A percentile compares a stretch with the other conserved stretches of the same genome.
Conservation (phyloP, 2,797 vertebrate genomes). For the Salarias fasciatus region DNA sequence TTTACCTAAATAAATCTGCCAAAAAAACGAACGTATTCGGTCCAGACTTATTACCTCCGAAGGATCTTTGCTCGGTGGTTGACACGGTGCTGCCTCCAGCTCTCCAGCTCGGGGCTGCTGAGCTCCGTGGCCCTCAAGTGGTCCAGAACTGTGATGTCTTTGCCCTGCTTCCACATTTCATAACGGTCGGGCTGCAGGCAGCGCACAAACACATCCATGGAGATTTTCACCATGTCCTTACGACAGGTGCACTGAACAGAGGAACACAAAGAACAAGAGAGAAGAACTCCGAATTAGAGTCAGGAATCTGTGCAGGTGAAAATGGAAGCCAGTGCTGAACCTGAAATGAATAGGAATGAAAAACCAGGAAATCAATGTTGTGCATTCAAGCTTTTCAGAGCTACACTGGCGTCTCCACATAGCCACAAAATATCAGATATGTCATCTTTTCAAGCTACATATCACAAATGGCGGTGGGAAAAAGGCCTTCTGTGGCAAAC, state of each 20-base stretch:
- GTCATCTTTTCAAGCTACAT: neutral
- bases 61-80: slow-evolving; percentile 85
- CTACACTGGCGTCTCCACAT: neutral
- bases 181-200: slow-evolving; percentile 95
- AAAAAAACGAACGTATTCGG: neutral
- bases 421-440: slow-evolving; percentile 5
- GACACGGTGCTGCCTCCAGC: slow-evolving; percentile 88
- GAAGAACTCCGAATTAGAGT: neutral
- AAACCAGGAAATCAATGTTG: neutral
- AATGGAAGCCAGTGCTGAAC: neutral
- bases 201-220: slow-evolving; percentile 98
- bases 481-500: neutral
- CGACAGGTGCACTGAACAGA: slow-evolving; percentile 87
- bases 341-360: neutral
- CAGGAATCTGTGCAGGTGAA: neutral
- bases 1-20: neutral
- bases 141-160: slow-evolving; percentile 88
- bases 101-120: slow-evolving; percentile 88
- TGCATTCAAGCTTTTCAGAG: neutral
- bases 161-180: slow-evolving; percentile 95
- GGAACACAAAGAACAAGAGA: neutral
- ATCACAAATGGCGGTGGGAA: slow-evolving; percentile 8
- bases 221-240: slow-evolving; percentile 99
- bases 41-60: slow-evolving; percentile 82
- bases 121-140: slow-evolving; percentile 91